Evolutionary conservation across 2,888 invertebrate species (phyloP).

Genomic region (Hemicrepidius hirtus): DNA sequence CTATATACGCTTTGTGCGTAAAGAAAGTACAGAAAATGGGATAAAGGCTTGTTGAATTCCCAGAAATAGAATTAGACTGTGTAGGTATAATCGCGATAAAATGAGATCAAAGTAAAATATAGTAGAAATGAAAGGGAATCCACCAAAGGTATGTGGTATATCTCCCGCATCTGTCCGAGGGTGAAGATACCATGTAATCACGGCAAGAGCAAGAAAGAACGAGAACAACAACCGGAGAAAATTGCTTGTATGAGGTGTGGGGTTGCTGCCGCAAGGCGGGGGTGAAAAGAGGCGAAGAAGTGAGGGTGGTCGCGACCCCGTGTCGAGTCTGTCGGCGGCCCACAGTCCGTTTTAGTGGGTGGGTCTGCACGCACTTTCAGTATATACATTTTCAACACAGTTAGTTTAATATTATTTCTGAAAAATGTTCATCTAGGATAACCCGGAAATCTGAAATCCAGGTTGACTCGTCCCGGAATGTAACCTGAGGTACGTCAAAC

Average conservation of each 20-base stretch:
- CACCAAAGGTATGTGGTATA: constrained; percentile 28
- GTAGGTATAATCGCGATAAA: constrained; percentile 16
- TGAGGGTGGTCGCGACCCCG: constrained; percentile 68
- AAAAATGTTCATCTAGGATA: constrained; percentile 14
- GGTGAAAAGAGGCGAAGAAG: constrained; percentile 62
- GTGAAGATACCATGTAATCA: constrained; percentile 20
- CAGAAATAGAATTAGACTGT: constrained; percentile 15
- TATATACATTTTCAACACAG: constrained; percentile 32
- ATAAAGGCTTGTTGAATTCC: constrained; percentile 5
- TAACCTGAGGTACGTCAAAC: constrained; percentile 25
- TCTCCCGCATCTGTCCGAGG: constrained; percentile 24
- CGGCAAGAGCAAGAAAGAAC: constrained; percentile 38
- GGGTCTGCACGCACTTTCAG: constrained; percentile 51
- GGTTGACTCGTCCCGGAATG: constrained; percentile 16
- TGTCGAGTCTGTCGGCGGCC: constrained; percentile 53
- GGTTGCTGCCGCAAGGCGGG: constrained; percentile 48
- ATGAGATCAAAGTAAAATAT: constrained; percentile 30
- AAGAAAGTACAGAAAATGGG: constrained; percentile 5
- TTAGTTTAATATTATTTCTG: constrained; percentile 7
- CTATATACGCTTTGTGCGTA: background rate
- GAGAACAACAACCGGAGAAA: constrained; percentile 52
- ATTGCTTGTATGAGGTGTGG: constrained; percentile 49
- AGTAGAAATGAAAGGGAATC: constrained; percentile 36
- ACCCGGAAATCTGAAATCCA: constrained; percentile 14
- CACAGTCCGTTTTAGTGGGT: constrained; percentile 60